These are phyloP conservation scores for Lasioglossum albipes DNA, from an alignment of 1,140 invertebrate genomes.

Conservation along the genomic window DNA sequence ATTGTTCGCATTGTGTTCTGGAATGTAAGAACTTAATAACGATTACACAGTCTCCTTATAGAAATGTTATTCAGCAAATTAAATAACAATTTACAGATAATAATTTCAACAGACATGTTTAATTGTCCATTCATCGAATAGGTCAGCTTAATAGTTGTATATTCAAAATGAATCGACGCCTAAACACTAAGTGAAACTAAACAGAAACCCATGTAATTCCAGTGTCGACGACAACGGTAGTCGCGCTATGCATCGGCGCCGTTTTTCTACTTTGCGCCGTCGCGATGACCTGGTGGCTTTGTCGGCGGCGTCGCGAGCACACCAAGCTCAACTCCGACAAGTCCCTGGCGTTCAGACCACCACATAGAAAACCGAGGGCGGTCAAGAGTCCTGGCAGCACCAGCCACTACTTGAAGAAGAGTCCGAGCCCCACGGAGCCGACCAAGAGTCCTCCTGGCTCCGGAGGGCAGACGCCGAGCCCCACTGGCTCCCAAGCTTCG, in stretches of 20 bases:
- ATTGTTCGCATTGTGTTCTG: no score
- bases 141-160: no score
- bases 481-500: slow-evolving; percentile 69
- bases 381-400: slow-evolving; percentile 85
- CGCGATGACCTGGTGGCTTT: slow-evolving; percentile 83
- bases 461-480: slow-evolving; percentile 72
- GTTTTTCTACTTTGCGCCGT: slow-evolving; percentile 82
- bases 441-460: slow-evolving; percentile 81
- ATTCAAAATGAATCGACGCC: no score
- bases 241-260: slow-evolving; percentile 83
- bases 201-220: slow-evolving; percentile 65
- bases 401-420: slow-evolving; percentile 92
- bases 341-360: slow-evolving; percentile 82
- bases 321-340: slow-evolving; percentile 80
- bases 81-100: no score
- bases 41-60: no score
- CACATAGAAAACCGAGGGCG: slow-evolving; percentile 84
- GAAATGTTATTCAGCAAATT: no score
- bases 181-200: neutral
- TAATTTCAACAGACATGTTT: no score
- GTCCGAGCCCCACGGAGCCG: slow-evolving; percentile 89
- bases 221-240: slow-evolving; percentile 83
- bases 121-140: no score
- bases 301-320: slow-evolving; percentile 79
- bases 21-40: no score